Percentiles rank a stretch among this genome's conserved stretches.
phyloP scores from a whole-genome alignment of 2,888 invertebrate genomes.

The Noctua pronuba region DNA sequence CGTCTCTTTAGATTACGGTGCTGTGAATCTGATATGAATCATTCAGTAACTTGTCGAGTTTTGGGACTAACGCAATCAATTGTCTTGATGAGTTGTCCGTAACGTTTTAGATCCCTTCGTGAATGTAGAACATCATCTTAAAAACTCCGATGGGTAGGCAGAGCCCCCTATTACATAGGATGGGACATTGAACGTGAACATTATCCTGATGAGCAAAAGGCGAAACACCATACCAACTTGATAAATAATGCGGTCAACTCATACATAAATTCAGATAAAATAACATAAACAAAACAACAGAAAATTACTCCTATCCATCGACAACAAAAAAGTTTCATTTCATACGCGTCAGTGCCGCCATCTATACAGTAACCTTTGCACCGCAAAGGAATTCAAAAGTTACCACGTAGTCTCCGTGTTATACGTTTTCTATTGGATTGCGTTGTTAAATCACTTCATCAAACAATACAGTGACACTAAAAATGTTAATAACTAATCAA shows the following conservation, averaged over 20 bases:
- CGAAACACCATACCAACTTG: not conserved
- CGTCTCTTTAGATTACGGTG: conserved; percentile 25
- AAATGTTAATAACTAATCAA: not conserved
- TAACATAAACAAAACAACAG: conserved; percentile 2
- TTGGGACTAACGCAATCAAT: conserved; percentile 30
- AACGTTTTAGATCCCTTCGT: conserved; percentile 1
- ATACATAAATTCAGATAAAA: not conserved
- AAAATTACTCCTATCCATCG: not conserved
- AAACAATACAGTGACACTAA: not conserved
- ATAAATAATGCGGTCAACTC: not conserved
- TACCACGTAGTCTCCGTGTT: conserved; percentile 32
- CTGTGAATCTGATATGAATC: conserved; percentile 24
- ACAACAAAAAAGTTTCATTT: conserved; percentile 15
- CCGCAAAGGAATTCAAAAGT: conserved; percentile 18
- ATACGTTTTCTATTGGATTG: not conserved
- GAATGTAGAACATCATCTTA: not conserved
- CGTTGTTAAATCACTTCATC: not conserved
- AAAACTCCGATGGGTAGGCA: not conserved
- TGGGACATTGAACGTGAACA: not conserved
- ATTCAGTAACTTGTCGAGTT: conserved; percentile 36
- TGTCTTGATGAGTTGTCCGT: conserved; percentile 22
- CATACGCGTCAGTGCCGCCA: conserved; percentile 34
- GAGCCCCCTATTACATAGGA: not conserved
- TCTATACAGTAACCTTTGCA: conserved; percentile 46
- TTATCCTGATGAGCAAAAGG: not conserved